A percentile compares a stretch with the other conserved stretches of the same genome.
Evolutionary conservation across 2,888 invertebrate species (phyloP).

Genomic region (Onthophagus sagittarius): DNA sequence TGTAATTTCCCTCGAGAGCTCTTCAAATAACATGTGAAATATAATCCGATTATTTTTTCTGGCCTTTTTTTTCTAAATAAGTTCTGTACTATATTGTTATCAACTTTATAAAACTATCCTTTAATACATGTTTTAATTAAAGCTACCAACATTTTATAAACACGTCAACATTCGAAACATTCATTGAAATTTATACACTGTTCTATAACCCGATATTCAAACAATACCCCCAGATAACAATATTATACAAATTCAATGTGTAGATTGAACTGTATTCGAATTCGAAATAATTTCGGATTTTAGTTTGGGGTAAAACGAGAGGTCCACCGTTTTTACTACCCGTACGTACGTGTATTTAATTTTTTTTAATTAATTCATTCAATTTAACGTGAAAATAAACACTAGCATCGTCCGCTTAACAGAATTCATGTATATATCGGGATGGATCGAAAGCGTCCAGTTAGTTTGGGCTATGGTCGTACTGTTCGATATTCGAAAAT

Average conservation of each 20-base stretch:
- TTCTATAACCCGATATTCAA: background rate
- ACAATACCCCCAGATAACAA: background rate
- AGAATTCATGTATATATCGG: background rate
- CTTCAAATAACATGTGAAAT: background rate
- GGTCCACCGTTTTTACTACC: background rate
- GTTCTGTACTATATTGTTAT: background rate
- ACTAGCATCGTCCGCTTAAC: background rate
- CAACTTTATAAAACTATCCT: background rate
- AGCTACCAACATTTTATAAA: background rate
- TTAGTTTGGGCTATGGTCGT: background rate
- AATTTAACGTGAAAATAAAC: background rate
- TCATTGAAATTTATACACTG: background rate
- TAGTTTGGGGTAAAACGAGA: background rate
- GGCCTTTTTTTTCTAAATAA: background rate
- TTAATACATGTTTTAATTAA: background rate
- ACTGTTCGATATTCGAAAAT: conserved; percentile 5
- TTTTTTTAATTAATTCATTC: background rate
- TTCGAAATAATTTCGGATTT: background rate
- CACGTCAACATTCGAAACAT: background rate
- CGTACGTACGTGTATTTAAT: background rate
- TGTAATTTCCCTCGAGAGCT: background rate
- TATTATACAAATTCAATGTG: background rate
- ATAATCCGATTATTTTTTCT: background rate
- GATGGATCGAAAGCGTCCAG: background rate
- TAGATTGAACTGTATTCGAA: background rate